A percentile compares a stretch with the other conserved stretches of the same genome.
phyloP scores from a whole-genome alignment of 2,797 vertebrate genomes.

The Neostethus bicornis region DNA sequence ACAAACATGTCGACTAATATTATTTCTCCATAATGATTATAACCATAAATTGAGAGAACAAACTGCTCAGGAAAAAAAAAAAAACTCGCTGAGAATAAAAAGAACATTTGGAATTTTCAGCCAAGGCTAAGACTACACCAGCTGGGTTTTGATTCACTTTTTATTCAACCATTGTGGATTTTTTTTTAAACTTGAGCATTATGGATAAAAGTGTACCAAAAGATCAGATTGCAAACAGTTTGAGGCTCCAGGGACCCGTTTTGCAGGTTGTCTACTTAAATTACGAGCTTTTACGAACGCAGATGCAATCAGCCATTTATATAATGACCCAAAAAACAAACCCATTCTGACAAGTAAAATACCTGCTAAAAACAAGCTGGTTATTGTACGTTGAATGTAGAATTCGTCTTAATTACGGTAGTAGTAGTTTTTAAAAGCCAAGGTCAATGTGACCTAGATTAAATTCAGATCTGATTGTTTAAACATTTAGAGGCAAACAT shows the following conservation, averaged over 20 bases:
- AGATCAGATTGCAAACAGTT: not conserved
- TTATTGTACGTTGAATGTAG: not conserved
- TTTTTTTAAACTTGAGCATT: not conserved
- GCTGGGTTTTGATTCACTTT: not conserved
- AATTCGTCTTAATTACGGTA: not conserved
- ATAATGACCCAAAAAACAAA: not conserved
- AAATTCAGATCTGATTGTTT: not conserved
- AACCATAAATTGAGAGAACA: conserved; percentile 4
- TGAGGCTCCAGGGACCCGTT: not conserved
- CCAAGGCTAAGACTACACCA: not conserved
- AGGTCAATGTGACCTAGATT: not conserved
- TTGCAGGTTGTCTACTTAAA: not conserved
- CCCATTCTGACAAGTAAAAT: not conserved
- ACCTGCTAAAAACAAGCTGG: not conserved
- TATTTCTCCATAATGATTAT: conserved; percentile 1
- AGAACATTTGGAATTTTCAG: not conserved
- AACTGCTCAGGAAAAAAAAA: conserved; percentile 2
- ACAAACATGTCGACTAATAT: not conserved
- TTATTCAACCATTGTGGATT: not conserved
- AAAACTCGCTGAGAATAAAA: not conserved
- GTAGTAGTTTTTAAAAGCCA: too few relatives aligned
- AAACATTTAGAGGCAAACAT: not conserved
- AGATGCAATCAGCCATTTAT: not conserved
- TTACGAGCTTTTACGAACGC: not conserved
- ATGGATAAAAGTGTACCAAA: not conserved